Percentiles rank a stretch among this genome's conserved stretches.
phyloP scores from a whole-genome alignment of 2,888 invertebrate genomes.

The Tanypteryx hageni region DNA sequence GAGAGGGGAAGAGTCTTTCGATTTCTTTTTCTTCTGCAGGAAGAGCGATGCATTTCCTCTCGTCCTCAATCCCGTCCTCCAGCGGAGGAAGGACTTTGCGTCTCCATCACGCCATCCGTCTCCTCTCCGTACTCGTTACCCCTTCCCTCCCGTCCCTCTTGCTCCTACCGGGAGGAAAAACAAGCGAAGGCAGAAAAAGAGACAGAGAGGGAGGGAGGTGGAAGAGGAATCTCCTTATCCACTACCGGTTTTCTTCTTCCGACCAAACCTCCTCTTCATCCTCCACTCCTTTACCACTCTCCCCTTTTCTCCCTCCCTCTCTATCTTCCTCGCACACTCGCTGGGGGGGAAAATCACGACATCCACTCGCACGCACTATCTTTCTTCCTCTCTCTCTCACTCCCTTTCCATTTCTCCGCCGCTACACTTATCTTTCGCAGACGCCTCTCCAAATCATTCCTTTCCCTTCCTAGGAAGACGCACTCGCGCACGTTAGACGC shows the following conservation, averaged over 20 bases:
- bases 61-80: neutral
- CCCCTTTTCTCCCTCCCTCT: no score
- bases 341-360: neutral
- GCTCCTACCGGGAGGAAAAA: neutral
- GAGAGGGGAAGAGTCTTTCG: no score
- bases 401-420: neutral
- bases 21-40: neutral
- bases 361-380: neutral
- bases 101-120: neutral
- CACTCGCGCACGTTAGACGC: neutral
- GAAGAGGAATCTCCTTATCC: no score
- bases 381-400: neutral
- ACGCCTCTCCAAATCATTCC: no score
- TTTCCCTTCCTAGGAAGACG: no score
- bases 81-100: neutral
- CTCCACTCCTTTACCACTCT: no score
- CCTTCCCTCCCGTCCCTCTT: neutral
- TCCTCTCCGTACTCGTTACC: no score
- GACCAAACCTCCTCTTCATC: no score
- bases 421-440: neutral
- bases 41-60: neutral
- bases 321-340: no score
- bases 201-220: neutral
- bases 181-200: neutral
- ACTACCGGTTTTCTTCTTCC: no score